Evolutionary conservation across 1,140 invertebrate genomes (phyloP).

Genomic region (Phymastichus coffea): DNA sequence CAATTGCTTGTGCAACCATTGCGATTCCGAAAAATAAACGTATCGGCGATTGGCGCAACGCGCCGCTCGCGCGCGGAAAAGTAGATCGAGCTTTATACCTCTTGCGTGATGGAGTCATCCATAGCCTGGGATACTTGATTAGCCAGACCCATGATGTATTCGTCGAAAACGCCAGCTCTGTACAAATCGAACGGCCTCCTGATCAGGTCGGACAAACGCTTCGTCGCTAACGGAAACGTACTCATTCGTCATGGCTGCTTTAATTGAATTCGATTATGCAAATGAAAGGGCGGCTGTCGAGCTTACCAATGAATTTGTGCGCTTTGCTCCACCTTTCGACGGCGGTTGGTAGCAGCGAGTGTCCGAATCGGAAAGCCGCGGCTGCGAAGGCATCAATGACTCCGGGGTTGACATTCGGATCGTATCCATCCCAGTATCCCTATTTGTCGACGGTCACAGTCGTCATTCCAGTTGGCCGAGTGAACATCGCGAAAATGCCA

Average conservation of each 20-base stretch:
- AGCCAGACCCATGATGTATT: slow-evolving; percentile 90
- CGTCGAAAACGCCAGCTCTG: slow-evolving; percentile 84
- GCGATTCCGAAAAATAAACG: too few relatives aligned
- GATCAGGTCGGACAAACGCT: slow-evolving; percentile 84
- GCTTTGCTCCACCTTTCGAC: slow-evolving; percentile 91
- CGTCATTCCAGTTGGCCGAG: background rate
- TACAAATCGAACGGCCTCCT: slow-evolving; percentile 88
- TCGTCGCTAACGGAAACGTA: slow-evolving; percentile 66
- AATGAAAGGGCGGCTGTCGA: too few relatives aligned
- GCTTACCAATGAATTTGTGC: slow-evolving; percentile 88
- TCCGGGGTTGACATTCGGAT: slow-evolving; percentile 79
- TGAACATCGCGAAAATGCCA: background rate
- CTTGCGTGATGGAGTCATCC: slow-evolving; percentile 91
- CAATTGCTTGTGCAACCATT: too few relatives aligned
- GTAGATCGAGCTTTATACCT: slow-evolving; percentile 56
- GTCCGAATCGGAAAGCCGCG: slow-evolving; percentile 88
- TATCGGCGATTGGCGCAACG: too few relatives aligned
- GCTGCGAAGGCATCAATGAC: slow-evolving; percentile 85
- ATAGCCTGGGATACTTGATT: slow-evolving; percentile 94
- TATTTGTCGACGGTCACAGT: slow-evolving; percentile 40
- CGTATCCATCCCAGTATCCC: slow-evolving; percentile 89
- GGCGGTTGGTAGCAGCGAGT: slow-evolving; percentile 83
- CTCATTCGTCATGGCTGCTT: background rate
- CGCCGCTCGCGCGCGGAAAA: too few relatives aligned
- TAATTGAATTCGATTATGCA: background rate